Evolutionary conservation across 2,113 vertebrate genomes (phyloP), one percentile per base, ranked within the genome.

Genomic region (Cyprinus carpio): DNA sequence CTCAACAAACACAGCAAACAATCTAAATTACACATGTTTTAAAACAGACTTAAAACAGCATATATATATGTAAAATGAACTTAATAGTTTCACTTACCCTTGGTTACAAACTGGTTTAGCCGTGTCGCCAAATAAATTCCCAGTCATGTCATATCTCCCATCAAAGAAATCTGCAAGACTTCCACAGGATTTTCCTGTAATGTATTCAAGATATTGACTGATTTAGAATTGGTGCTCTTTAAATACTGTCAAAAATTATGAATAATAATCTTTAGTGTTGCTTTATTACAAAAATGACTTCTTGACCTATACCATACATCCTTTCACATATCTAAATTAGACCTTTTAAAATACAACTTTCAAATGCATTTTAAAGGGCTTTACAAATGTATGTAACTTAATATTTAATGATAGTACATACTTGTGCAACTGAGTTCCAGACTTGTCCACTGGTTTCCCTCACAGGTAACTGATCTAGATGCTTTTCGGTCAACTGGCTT

Each of bases 111-210:
- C 11, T 4, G 54, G 75, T 71, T 6, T 87, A 46, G 71, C n/a
- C 16, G 0, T 72, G 34, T 86, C 86, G 7, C 90, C 90, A 85
- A 87, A 89, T 6, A 12, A 16, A 49, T 79, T 23, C 76, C 85
- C 87, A 10, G 18, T 11, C 27, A 13, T 11, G 4, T 25, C 2
- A 85, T 86, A 91, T 15, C 0, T 49, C n/a, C 90, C 90, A 87
- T 89, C 25, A 2, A 0, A 0, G 2, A 91, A 0, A 0, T 87
- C 88, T 18, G 4, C 2, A 18, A 31, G 88, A 27, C 25, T 13
- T 23, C 82, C 80, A 84, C 90, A 91, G 2, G 62, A 23, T 67
- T 72, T 89, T 85, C 37, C 89, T 90, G 31, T 4, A 67, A 84
- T 10, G 13, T 2, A 31, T 11, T 16, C 7, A 29, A 75, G 1